Conservation (phyloP, 1,140 invertebrate species). For the Cydia splendana region DNA sequence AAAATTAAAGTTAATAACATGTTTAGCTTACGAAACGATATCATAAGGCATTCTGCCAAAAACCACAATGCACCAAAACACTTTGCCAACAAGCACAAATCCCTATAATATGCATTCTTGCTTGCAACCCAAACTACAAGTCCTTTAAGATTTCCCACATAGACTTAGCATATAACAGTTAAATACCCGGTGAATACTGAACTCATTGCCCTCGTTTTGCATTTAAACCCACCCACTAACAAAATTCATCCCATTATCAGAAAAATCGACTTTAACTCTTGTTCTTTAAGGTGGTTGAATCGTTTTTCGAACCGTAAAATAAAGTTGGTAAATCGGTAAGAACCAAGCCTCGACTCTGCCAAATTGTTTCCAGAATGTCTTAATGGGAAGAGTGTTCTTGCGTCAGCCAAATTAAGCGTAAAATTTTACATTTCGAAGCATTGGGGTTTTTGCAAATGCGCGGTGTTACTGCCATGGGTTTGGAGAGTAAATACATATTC, state of each 20-base stretch:
- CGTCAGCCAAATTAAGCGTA: conserved; percentile 31
- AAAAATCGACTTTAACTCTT: not conserved
- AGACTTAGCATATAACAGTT: conserved; percentile 4
- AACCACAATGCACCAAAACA: not conserved
- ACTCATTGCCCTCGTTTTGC: conserved; percentile 29
- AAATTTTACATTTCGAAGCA: conserved; percentile 25
- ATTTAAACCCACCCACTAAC: conserved; percentile 3
- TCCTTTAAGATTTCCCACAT: conserved; percentile 24
- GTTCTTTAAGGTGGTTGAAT: not conserved
- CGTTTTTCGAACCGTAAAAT: conserved; percentile 13
- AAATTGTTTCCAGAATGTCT: conserved; percentile 32
- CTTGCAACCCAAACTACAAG: not conserved
- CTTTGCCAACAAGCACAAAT: not conserved
- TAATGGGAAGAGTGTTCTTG: conserved; percentile 31
- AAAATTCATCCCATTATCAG: no score
- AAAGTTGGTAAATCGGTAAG: conserved; percentile 13
- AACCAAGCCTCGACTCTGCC: conserved; percentile 25
- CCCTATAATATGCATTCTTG: not conserved
- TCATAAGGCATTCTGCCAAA: not conserved
- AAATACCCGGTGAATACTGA: conserved; percentile 28
- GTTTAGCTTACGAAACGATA: not conserved
- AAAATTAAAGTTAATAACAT: not conserved
- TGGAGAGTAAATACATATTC: not conserved
- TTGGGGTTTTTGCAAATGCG: conserved; percentile 20
- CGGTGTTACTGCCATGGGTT: conserved; percentile 12